Base-by-base conservation (phyloP, 2,888 invertebrate genomes). In the Drosophila mimica region DNA sequence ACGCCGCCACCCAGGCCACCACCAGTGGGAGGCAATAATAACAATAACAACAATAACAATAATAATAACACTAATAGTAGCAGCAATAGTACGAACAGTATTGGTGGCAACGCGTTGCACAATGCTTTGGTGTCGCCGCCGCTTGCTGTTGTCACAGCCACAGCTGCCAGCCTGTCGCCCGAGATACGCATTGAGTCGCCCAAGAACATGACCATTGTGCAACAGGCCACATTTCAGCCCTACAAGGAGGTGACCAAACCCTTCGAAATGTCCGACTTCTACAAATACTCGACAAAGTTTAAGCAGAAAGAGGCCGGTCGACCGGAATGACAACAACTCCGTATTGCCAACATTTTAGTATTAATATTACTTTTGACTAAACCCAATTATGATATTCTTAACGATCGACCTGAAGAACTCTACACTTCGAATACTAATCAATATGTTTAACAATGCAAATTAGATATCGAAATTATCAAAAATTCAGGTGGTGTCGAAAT, bases 191-290 rank as follows among this genome's bases (percentile, higher is more conserved):
- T 96, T 74, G 97, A 97, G 86, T 96, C 97, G 8, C 96, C 97
- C 0, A 96, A 96, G 91, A 97, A 97, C 91, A 95, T 97, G 91
- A 97, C 97, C 1, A 95, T 98, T 0, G 97, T 98, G 38, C 97
- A 97, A 90, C 96, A 97, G 77, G 98, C 97, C 40, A 97, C 97
- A 86, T 97, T 97, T 94, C 97, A 97, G 92, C 98, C 98, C 0
- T 98, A 97, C 91, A 95, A 97, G 89, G 99, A 99, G 94, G 97
- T 98, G 66, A 97, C 97, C 0, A 99, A 99, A 92, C 99, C 99
- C 4, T 99, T 98, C 94, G 99, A 99, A 94, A 98, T 99, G 97
- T 96, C 98, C 0, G 99, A 99, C 93, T 99, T 98, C 93, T 99
- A 98, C 93, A 99, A 99, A 93, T 99, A 99, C 93, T 99, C 98